Conservation (phyloP, 1,140 invertebrate species). For the Eupristina koningsbergeri region DNA sequence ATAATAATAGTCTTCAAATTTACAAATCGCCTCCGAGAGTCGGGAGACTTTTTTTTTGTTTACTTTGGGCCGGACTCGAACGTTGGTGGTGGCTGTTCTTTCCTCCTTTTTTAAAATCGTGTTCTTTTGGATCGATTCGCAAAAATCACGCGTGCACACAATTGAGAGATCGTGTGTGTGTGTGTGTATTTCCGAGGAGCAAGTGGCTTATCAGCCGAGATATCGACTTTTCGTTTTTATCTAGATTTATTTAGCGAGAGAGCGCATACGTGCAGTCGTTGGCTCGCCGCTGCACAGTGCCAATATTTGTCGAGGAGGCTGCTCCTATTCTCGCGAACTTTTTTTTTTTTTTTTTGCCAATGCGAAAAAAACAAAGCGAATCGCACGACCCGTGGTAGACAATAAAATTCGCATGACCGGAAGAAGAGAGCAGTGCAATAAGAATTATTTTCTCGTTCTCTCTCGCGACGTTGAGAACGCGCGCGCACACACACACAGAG, state of each 20-base stretch:
- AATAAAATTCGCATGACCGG: background rate
- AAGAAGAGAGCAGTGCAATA: background rate
- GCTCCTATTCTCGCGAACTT: background rate
- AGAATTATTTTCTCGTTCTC: constrained; percentile 9
- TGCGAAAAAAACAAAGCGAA: background rate
- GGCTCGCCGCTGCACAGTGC: no score
- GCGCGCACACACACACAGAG: background rate
- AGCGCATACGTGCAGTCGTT: background rate
- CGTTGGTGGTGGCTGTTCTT: no score
- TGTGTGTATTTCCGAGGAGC: background rate
- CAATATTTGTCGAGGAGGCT: background rate
- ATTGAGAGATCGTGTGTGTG: background rate
- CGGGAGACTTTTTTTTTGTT: background rate
- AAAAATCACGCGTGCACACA: background rate
- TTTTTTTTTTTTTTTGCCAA: background rate
- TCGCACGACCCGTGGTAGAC: background rate
- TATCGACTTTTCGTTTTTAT: background rate
- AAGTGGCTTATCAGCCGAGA: background rate
- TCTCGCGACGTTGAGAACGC: constrained; percentile 15
- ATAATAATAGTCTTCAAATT: background rate
- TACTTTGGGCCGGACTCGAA: no score
- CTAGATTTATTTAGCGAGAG: background rate
- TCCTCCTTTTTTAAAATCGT: no score
- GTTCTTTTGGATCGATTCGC: background rate
- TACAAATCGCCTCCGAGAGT: background rate